Conservation (phyloP, 2,888 invertebrate species). For the Callinectes sapidus region DNA sequence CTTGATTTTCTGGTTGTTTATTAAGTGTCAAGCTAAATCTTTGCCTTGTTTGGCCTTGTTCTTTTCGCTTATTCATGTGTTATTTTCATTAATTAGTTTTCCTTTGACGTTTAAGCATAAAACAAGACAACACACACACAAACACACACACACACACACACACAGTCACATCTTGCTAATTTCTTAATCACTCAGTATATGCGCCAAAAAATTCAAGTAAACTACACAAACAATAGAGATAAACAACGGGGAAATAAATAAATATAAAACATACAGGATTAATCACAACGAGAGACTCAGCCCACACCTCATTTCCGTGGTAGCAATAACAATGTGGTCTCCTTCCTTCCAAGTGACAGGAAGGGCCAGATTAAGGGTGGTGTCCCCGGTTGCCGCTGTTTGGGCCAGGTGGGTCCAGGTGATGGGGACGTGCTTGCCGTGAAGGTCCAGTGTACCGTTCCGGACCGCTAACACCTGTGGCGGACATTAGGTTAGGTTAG, state of each 20-base stretch:
- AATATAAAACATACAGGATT: no score
- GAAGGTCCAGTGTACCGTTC: conserved; percentile 68
- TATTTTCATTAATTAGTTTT: no score
- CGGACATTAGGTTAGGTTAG: background rate
- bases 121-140: background rate
- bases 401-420: conserved; percentile 68
- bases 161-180: background rate
- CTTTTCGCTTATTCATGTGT: no score
- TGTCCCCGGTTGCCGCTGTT: conserved; percentile 53
- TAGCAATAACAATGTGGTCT: conserved; percentile 67
- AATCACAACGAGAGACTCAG: no score
- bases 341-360: conserved; percentile 65
- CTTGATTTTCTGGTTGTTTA: no score
- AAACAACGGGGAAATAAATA: no score
- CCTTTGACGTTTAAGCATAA: no score
- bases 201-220: background rate
- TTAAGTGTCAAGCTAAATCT: no score
- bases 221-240: background rate
- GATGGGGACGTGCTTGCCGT: conserved; percentile 57
- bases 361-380: conserved; percentile 49
- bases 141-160: background rate
- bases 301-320: conserved; percentile 62
- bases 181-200: background rate
- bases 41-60: no score
- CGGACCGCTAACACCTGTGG: conserved; percentile 68